Base-by-base conservation (phyloP, 2,888 invertebrate species). In the Harpagoxenus sublaevis region DNA sequence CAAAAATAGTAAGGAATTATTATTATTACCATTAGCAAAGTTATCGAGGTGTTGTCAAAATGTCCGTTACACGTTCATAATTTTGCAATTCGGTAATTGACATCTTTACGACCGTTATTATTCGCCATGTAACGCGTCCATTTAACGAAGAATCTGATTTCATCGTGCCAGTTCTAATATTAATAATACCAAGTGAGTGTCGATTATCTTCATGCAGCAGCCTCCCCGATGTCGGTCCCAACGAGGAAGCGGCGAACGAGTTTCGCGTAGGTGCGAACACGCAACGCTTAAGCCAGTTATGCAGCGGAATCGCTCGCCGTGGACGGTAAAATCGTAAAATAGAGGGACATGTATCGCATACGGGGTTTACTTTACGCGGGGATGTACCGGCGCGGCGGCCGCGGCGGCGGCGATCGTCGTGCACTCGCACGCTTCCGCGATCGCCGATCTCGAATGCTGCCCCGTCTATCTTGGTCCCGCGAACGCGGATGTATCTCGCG, bases 231-330 rank as follows among this genome's bases (percentile, higher is more conserved):
- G 15, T 39, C 68, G 63, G 79, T 74, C 48, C 55, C 84, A 81
- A 88, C 82, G 87, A 90, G 87, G 91, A 90, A 90, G 85, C 86
- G 82, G 75, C 48, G 60, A 84, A 83, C 85, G 84, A 84, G 87
- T 84, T 83, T 85, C 75, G 88, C 90, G 91, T 91, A 87, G 91
- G 90, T 83, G 90, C 79, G 53, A 83, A 90, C 91, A 90, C 90
- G 90, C 90, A 89, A 91, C 89, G 84, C 83, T 84, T 82, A 81
- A 84, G 85, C 83, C 87, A 86, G 91, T 90, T 91, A 88, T 87
- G 87, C 87, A 73, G 60, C 48, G 82, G 86, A 85, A 88, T 88
- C 81, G 85, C 39, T 75, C 74, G 85, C 39, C 55, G 42, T 60
- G 35, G 62, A 77, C 84, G 83, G 83, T 89, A 75, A 90, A 90